Evolutionary conservation across 2,113 vertebrate genomes (phyloP), one percentile per base, ranked within the genome.

Genomic region (Cettia cetti): DNA sequence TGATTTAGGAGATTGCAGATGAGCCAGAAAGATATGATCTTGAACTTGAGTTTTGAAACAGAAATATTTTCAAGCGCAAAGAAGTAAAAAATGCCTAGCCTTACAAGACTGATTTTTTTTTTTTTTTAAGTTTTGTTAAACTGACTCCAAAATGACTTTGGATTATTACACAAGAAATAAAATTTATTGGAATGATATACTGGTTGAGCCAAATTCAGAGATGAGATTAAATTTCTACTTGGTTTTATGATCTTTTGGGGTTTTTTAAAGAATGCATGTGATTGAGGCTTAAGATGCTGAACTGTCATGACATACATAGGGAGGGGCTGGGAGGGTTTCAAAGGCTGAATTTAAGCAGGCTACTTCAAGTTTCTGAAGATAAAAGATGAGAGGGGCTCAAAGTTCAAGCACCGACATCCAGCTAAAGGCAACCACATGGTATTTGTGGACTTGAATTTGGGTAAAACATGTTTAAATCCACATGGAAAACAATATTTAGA

Each of bases 361-460:
- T 95, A 40, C 79, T 92, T 90, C 79, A 91, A 90, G 35, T 76
- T 83, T 37, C 12, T 94, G 54, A 85, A 96, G 71, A 81, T 78
- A 83, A 90, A 95, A 88, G 88, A 86, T 90, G 88, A 90, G 64
- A 33, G 64, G 35, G 68, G 23, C 52, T 83, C 82, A 72, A 74
- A 92, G 79, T 95, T 96, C 92, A 96, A 92, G 64, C n/a, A 68
- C 66, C 15, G 71, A 82, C 72, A 92, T 81, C 63, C 63, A 92
- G 35, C 59, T 93, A 88, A 92, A 96, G 82, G 64, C 39, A 94
- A 83, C 66, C 82, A 87, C 76, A 83, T 80, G 79, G 52, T 76
- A 64, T 59, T 70, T 92, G 79, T 42, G 85, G 79, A 56, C 59
- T 39, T 86, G 71, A 74, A 86, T 82, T 95, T 82, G 30, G 16